These are phyloP conservation scores for Blastobasis adustella DNA, from an alignment of 2,888 invertebrate species.

Conservation along the genomic window DNA sequence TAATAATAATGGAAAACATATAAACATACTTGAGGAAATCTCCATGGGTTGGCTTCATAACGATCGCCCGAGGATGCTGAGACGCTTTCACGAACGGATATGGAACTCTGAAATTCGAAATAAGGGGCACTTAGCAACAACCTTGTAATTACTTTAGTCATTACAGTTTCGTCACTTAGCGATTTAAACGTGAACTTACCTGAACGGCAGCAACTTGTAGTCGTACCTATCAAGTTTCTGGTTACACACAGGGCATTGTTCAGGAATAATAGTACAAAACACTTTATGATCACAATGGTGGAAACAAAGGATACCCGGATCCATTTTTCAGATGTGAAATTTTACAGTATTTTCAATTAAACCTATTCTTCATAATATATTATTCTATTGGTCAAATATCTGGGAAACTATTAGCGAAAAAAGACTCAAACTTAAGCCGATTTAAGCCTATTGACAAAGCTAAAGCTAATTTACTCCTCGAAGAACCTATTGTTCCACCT, in stretches of 20 bases:
- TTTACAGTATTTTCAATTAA: slow-evolving; percentile 38
- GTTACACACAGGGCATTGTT: slow-evolving; percentile 85
- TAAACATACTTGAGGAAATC: slow-evolving; percentile 87
- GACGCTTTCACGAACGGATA: slow-evolving; percentile 90
- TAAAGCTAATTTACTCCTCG: slow-evolving; percentile 40
- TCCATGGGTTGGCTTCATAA: slow-evolving; percentile 91
- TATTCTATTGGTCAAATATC: slow-evolving; percentile 10
- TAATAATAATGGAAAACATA: slow-evolving; percentile 82
- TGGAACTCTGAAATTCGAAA: slow-evolving; percentile 77
- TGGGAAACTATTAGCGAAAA: slow-evolving; percentile 24
- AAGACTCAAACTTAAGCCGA: slow-evolving; percentile 23
- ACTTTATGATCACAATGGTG: slow-evolving; percentile 90
- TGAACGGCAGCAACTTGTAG: slow-evolving; percentile 84
- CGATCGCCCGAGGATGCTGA: slow-evolving; percentile 86
- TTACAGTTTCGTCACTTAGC: background rate
- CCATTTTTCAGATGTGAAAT: slow-evolving; percentile 61
- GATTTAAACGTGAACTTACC: slow-evolving; percentile 52
- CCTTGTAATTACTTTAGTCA: slow-evolving; percentile 17
- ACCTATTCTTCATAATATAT: slow-evolving; percentile 11
- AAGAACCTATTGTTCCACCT: slow-evolving; percentile 37
- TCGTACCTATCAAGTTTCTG: slow-evolving; percentile 70
- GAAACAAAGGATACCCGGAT: slow-evolving; percentile 91
- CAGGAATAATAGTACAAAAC: slow-evolving; percentile 87
- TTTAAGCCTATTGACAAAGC: slow-evolving; percentile 37
- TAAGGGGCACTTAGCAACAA: slow-evolving; percentile 40